Evolutionary conservation across 2,113 vertebrate genomes (phyloP).

Genomic region (Heterotis niloticus): DNA sequence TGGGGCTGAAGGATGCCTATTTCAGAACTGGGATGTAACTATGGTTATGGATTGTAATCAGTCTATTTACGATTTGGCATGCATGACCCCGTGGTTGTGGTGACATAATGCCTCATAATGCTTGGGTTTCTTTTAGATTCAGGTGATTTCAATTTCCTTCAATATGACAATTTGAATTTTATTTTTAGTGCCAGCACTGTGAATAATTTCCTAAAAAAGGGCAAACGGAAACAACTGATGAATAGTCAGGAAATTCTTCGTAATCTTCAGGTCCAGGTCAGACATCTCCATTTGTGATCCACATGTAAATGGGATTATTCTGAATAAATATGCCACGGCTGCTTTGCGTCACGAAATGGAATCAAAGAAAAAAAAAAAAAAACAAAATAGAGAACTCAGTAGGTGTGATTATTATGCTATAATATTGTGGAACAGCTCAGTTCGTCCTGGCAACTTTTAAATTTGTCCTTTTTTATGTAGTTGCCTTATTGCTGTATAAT

Average conservation of each 20-base stretch:
- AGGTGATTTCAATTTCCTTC: background rate
- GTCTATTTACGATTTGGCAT: background rate
- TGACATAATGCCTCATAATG: background rate
- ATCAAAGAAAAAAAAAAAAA: background rate
- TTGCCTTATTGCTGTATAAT: too few species aligned
- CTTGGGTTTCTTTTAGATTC: background rate
- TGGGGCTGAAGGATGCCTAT: background rate
- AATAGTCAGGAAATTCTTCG: background rate
- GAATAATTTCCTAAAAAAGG: background rate
- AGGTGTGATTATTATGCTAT: background rate
- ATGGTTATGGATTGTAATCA: constrained; percentile 14
- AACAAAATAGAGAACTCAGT: background rate
- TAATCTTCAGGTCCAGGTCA: background rate
- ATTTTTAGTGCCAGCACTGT: background rate
- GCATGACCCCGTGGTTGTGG: background rate
- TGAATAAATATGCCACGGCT: too few species aligned
- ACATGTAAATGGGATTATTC: background rate
- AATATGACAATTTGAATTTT: background rate
- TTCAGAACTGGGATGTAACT: background rate
- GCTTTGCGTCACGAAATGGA: too few species aligned
- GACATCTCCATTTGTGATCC: background rate
- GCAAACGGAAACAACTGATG: background rate
- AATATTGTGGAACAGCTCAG: background rate
- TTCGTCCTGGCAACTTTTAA: background rate
- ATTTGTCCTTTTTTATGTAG: background rate